Base-by-base conservation (phyloP, 2,888 invertebrate genomes). In the Temnothorax unifasciatus region DNA sequence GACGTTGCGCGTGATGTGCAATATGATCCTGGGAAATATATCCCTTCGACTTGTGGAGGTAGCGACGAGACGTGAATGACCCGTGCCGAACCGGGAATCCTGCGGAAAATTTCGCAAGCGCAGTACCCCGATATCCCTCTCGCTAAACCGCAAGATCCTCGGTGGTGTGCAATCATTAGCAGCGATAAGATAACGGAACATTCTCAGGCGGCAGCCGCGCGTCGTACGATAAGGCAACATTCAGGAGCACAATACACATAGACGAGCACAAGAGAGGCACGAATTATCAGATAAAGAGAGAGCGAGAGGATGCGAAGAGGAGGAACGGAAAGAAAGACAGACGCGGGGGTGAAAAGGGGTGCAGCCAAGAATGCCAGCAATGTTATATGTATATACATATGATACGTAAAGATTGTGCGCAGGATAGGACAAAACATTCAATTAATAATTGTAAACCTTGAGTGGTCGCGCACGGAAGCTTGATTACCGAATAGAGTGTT, bases 161-260 rank as follows among this genome's bases (percentile, higher is more conserved):
- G 81, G 63, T 52, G 68, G 76, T 85, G 81, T 84, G 85, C 90
- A 88, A 87, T 89, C 83, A 84, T 89, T 90, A 91, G 89, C 87
- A 83, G 76, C 76, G 86, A 90, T 71, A 90, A 87, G 86, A 83
- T 52, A 76, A 83, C 81, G 84, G 85, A 90, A 86, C 91, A 92
- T 92, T 92, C 90, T 91, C 92, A 92, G 91, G 92, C 89, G 87
- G 85, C 87, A 90, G 90, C 74, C 79, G 82, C 69, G 81, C 85
- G 86, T 86, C 84, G 87, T 85, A 88, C 83, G 84, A 82, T 87
- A 90, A 92, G 88, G 87, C 86, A 86, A 90, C 88, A 89, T 90
- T 88, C 84, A 85, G 79, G 81, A 88, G 83, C 82, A 82, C 82
- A 86, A 84, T 69, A 74, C 66, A 84, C 73, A 87, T 77, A 84